Percentiles rank a stretch among this genome's conserved stretches.
Evolutionary conservation across 2,888 invertebrate genomes (phyloP).

Genomic region (Phyllotreta cruciferae): DNA sequence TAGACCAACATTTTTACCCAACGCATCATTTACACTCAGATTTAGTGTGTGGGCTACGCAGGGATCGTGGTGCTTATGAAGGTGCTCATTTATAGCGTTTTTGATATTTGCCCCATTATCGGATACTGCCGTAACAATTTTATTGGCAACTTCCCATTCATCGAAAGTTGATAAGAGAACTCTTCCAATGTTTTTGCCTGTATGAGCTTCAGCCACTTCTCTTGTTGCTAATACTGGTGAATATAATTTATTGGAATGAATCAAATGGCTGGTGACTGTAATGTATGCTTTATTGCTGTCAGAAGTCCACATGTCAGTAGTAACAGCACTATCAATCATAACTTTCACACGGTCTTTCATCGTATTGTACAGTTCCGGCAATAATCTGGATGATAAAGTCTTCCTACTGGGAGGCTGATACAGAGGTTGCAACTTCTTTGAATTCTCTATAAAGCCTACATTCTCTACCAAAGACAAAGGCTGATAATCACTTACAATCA

Average conservation of each 20-base stretch:
- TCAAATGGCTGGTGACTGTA: slow-evolving; percentile 42
- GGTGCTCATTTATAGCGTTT: slow-evolving; percentile 43
- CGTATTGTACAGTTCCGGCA: slow-evolving; percentile 37
- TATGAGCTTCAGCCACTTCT: slow-evolving; percentile 40
- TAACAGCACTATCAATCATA: no score
- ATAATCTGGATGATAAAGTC: slow-evolving; percentile 15
- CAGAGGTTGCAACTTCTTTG: background rate
- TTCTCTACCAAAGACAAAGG: slow-evolving; percentile 2
- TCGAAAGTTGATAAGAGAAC: slow-evolving; percentile 36
- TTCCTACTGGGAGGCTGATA: slow-evolving; percentile 2
- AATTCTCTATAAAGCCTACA: slow-evolving; percentile 1
- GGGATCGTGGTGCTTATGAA: slow-evolving; percentile 44
- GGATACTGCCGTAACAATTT: slow-evolving; percentile 45
- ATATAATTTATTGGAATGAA: slow-evolving; percentile 25
- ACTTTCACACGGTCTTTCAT: no score
- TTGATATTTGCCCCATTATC: slow-evolving; percentile 49
- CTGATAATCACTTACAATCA: slow-evolving; percentile 5
- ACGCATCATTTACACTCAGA: slow-evolving; percentile 35
- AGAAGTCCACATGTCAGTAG: slow-evolving; percentile 49
- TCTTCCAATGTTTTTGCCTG: slow-evolving; percentile 35
- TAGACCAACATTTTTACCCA: slow-evolving; percentile 23
- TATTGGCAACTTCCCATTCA: slow-evolving; percentile 44
- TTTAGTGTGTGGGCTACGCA: slow-evolving; percentile 48
- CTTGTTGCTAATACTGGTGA: slow-evolving; percentile 38
- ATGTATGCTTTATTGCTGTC: slow-evolving; percentile 43